Evolutionary conservation across 2,888 invertebrate species (phyloP), one percentile per base, ranked within the genome.

Genomic region (Drosophila parthenogenetica): DNA sequence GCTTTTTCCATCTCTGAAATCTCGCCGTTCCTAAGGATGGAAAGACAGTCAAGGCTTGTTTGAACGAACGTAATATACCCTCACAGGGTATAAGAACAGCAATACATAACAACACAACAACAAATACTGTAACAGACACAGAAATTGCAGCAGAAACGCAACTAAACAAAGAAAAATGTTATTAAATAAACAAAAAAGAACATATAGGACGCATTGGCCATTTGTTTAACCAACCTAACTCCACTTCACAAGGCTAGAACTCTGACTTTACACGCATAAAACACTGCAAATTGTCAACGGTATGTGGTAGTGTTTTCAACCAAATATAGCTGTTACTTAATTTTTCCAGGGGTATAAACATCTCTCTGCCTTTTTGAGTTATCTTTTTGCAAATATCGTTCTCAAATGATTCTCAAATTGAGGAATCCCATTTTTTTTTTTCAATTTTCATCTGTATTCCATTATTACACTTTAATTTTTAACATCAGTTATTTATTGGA

Each of bases 161-260:
- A 22, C 14, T 5, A 14, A 32, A 54, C 25, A 46, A 5, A 46
- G 64, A 64, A 65, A 75, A 82, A 68, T 68, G 13, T 67, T 37
- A 53, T 45, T 69, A 67, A 84, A 65, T 79, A 22, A 29, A 53
- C 29, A 77, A 58, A 14, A 29, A 35, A 83, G 80, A 84, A 86
- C 80, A 82, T 82, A 80, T 3, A 22, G 22, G 86, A 88, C 78
- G 70, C 73, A 68, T 58, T 35, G 72, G 68, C 69, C 66, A 83
- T 86, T 83, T 83, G 87, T 84, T 84, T 76, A 86, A 88, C 80
- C 76, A 78, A 75, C 61, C 57, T 53, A 55, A 82, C 49, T 64
- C 74, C 82, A 66, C 86, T 77, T 69, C 65, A 81, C 50, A 70
- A 69, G 70, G 87, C 71, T 71, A 63, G 67, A 57, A 37, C 49